These are phyloP conservation scores for Peromyscus aztecus DNA, from an alignment of 2,797 vertebrate species.

Conservation along the genomic window DNA sequence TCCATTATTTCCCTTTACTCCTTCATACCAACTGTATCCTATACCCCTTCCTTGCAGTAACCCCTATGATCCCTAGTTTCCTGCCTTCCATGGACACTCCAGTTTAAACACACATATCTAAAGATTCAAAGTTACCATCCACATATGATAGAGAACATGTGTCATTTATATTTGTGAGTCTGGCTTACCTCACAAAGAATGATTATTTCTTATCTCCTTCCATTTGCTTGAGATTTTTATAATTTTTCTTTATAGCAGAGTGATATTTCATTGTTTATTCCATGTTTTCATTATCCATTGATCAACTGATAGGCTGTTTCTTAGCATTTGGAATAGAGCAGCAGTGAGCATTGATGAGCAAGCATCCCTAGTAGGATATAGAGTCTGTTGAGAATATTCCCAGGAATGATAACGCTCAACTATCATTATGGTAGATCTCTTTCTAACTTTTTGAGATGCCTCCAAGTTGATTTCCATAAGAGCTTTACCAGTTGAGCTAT, in stretches of 20 bases:
- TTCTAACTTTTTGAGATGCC: background rate
- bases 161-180: background rate
- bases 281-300: background rate
- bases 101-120: too few species aligned
- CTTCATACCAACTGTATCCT: background rate
- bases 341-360: background rate
- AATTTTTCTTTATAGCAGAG: background rate
- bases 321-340: background rate
- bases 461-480: background rate
- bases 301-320: background rate
- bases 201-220: background rate
- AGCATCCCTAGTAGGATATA: background rate
- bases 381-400: background rate
- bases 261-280: background rate
- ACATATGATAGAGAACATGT: background rate
- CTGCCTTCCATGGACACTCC: background rate
- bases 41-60: background rate
- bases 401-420: background rate
- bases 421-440: background rate
- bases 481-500: background rate
- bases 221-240: background rate
- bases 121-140: background rate
- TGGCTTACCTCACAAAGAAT: background rate
- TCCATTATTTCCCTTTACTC: background rate
- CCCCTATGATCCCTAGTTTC: background rate